Percentiles rank a stretch among this genome's conserved stretches.
These are phyloP conservation scores for Lasioglossum zephyrum DNA, from an alignment of 2,888 invertebrate species.

Conservation along the genomic window DNA sequence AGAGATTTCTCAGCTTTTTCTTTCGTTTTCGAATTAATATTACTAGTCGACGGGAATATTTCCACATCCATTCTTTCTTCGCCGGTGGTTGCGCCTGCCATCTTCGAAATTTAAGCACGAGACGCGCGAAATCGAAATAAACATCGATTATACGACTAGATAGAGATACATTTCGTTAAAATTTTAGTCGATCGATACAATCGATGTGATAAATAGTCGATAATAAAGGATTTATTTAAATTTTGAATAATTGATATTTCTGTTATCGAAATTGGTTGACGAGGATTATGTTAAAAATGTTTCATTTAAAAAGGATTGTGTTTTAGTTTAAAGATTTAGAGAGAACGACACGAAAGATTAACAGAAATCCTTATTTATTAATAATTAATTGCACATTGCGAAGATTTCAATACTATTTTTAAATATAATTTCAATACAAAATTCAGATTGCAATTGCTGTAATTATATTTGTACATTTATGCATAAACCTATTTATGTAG, in stretches of 20 bases:
- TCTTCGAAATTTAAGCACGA: constrained; percentile 56
- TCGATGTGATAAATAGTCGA: background rate
- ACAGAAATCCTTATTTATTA: background rate
- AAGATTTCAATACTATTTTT: background rate
- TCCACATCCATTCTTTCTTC: constrained; percentile 75
- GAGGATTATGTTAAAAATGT: background rate
- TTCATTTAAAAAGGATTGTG: too few relatives aligned
- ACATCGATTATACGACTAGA: background rate
- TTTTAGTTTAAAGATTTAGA: background rate
- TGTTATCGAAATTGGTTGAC: background rate
- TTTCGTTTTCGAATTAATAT: constrained; percentile 32
- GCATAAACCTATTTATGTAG: too few relatives aligned
- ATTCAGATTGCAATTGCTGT: background rate
- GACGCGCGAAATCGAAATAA: constrained; percentile 33
- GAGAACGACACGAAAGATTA: background rate
- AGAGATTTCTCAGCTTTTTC: constrained; percentile 63
- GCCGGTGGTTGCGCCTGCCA: constrained; percentile 64
- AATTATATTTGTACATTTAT: background rate
- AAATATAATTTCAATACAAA: too few relatives aligned
- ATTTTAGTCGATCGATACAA: background rate
- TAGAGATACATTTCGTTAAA: background rate
- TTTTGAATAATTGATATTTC: background rate
- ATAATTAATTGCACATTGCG: background rate
- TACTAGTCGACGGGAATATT: constrained; percentile 74
- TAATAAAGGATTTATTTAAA: background rate